A percentile compares a stretch with the other conserved stretches of the same genome.
These are phyloP conservation scores for Pipra filicauda DNA, from an alignment of 2,113 vertebrate species.

Conservation along the genomic window DNA sequence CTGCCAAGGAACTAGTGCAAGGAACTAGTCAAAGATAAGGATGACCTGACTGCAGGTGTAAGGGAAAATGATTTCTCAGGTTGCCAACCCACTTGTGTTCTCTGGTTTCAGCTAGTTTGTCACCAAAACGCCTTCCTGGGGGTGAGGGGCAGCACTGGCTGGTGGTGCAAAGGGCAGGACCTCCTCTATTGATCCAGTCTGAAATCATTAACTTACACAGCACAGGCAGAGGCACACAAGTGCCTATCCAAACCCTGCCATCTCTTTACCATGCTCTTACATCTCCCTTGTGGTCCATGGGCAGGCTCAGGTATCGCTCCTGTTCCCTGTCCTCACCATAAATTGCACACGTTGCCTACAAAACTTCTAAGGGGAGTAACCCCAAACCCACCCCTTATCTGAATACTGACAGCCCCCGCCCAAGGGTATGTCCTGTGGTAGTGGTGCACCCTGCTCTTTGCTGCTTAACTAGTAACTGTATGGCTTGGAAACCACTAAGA, in stretches of 20 bases:
- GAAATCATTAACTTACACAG: background rate
- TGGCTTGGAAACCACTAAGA: background rate
- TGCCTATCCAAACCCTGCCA: background rate
- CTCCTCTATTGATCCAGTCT: background rate
- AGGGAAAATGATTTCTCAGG: background rate
- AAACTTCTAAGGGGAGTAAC: background rate
- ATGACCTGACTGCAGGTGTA: background rate
- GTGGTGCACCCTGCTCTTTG: background rate
- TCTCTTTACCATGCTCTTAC: fast-evolving
- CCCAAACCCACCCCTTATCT: background rate
- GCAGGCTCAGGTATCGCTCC: background rate
- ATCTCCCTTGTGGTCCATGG: fast-evolving
- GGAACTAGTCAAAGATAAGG: background rate
- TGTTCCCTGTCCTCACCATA: background rate
- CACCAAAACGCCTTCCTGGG: background rate
- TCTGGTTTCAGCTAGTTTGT: background rate
- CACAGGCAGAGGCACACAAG: background rate
- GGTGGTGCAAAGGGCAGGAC: background rate
- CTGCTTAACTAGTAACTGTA: background rate
- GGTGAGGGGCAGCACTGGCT: background rate
- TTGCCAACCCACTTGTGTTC: background rate
- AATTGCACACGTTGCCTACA: background rate
- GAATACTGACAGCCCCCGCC: background rate
- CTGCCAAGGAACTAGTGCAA: background rate
- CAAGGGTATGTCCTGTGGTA: background rate